Base-by-base conservation (phyloP, 2,797 vertebrate species). In the Mormyrus proboscirostris region DNA sequence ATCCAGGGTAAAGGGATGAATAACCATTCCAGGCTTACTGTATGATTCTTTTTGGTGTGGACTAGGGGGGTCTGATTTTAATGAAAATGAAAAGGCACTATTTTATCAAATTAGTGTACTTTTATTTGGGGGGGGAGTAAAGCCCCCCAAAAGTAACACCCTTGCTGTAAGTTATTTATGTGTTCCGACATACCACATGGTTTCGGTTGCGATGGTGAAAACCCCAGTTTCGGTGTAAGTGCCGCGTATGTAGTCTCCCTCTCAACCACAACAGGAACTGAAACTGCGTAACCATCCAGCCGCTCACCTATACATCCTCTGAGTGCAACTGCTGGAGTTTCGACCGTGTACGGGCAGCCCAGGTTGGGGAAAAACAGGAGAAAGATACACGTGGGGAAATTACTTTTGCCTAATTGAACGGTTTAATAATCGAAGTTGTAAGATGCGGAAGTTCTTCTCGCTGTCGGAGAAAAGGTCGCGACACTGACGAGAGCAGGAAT, bases 211-310 rank as follows among this genome's bases (percentile, higher is more conserved):
- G 16, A 53, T 44, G 2, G 19, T 59, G 3, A 87, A 62, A 87
- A 69, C 57, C 47, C n/a, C 19, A 91, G 91, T 92, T 92, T 92
- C 88, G 83, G 29, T 25, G 25, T 51, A 25, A 47, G 62, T 50
- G 22, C 88, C 82, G n/a, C 8, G 7, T 33, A 65, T 86, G 69
- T 83, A 69, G n/a, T 86, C 50, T 29, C 29, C 59, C 4, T 88
- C 89, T 91, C 87, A 29, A 79, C 88, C 76, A 88, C 51, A 92
- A 12, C 38, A 90, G 91, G 91, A 93, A 91, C 88, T 83, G 92
- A 93, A 92, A 92, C 89, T 12, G 50, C 22, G 0, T 14, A 2
- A 12, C n/a, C 51, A 6, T 19, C 84, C 12, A 4, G 22, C 25
- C 22, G 4, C 51, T 16, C 25, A 41, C 10, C 85, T 38, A 2